Percentiles rank a stretch among this genome's conserved stretches.
These are phyloP conservation scores for Pachliopta kotzebuea DNA, from an alignment of 2,888 invertebrate genomes.

Conservation along the genomic window DNA sequence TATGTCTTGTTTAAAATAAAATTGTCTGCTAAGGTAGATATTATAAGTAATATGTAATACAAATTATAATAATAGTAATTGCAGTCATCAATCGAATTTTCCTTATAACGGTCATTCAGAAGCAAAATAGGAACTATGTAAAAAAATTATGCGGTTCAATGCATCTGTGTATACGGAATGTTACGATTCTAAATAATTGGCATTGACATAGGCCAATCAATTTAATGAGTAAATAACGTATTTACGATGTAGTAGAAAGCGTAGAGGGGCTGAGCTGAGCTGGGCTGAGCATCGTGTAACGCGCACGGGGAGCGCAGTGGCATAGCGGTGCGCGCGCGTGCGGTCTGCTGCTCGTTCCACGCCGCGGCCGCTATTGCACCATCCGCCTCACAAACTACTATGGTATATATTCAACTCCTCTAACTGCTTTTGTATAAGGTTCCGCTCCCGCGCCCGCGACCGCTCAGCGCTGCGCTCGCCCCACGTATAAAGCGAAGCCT, in stretches of 20 bases:
- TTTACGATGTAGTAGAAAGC: slow-evolving; percentile 57
- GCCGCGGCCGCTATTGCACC: slow-evolving; percentile 31
- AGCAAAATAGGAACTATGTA: no score
- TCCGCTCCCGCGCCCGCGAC: slow-evolving; percentile 38
- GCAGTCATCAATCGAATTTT: neutral
- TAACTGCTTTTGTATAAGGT: slow-evolving; percentile 27
- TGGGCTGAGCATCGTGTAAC: slow-evolving; percentile 28
- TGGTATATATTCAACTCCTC: slow-evolving; percentile 18
- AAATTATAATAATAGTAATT: no score
- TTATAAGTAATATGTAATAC: no score
- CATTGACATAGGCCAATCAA: slow-evolving; percentile 41
- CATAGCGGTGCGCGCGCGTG: slow-evolving; percentile 50
- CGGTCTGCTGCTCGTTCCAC: slow-evolving; percentile 30
- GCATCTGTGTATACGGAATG: slow-evolving; percentile 16
- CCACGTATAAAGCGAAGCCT: slow-evolving; percentile 63
- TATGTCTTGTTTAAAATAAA: no score
- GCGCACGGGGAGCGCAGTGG: slow-evolving; percentile 48
- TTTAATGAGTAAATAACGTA: slow-evolving; percentile 53
- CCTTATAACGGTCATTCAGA: neutral
- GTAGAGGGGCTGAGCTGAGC: slow-evolving; percentile 37
- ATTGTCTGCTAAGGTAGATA: no score
- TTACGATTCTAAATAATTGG: slow-evolving; percentile 31
- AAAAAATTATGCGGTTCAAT: no score
- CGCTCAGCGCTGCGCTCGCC: slow-evolving; percentile 30
- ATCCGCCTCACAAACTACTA: slow-evolving; percentile 32